These are phyloP conservation scores for Ormyrus rosae DNA, from an alignment of 2,888 invertebrate species.

Conservation along the genomic window DNA sequence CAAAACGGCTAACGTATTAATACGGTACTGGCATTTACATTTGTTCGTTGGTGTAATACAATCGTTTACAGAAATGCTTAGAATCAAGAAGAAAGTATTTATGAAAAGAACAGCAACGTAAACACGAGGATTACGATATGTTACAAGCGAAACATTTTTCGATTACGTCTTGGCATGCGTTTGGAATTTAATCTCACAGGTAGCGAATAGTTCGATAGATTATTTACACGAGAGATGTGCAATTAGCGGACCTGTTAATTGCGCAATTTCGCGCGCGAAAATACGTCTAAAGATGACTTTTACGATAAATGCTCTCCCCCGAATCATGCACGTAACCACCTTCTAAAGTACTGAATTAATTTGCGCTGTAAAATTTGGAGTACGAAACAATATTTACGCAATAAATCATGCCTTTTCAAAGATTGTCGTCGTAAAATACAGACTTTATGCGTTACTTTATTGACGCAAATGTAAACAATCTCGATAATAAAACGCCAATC, in stretches of 20 bases:
- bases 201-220: conserved; percentile 36
- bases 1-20: neutral
- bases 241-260: conserved; percentile 47
- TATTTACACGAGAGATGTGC: conserved; percentile 8
- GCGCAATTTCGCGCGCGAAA: conserved; percentile 33
- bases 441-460: too few species aligned
- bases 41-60: too few species aligned
- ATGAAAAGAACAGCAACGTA: neutral
- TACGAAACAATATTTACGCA: conserved; percentile 26
- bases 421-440: too few species aligned
- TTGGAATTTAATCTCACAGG: conserved; percentile 19
- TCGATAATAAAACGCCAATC: too few species aligned
- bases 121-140: conserved; percentile 32
- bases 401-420: neutral
- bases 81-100: too few species aligned
- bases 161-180: conserved; percentile 34
- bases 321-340: conserved; percentile 12
- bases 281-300: conserved; percentile 1
- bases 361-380: conserved; percentile 8
- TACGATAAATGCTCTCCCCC: conserved; percentile 11
- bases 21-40: too few species aligned
- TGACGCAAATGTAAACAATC: too few species aligned
- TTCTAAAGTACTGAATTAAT: conserved; percentile 10
- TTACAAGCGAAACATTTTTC: conserved; percentile 23
- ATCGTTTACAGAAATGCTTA: too few species aligned